These are phyloP conservation scores for Polymixis flavicincta DNA, from an alignment of 2,888 invertebrate genomes.

Conservation along the genomic window DNA sequence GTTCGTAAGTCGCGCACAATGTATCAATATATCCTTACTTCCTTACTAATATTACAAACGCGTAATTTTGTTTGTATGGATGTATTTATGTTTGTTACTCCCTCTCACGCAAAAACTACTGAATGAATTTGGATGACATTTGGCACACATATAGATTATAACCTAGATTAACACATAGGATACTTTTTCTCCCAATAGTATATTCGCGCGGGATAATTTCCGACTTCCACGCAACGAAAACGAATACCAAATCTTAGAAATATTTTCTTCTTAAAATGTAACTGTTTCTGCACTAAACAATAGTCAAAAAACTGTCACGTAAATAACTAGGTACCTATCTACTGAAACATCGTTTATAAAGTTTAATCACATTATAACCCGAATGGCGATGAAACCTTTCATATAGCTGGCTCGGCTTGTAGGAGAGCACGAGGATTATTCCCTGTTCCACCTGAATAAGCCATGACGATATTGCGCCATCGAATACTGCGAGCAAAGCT, in stretches of 20 bases:
- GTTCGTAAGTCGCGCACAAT: too few relatives aligned
- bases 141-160: too few relatives aligned
- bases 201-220: too few relatives aligned
- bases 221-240: neutral
- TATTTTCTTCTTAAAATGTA: neutral
- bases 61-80: too few relatives aligned
- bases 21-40: too few relatives aligned
- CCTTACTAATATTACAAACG: too few relatives aligned
- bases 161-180: too few relatives aligned
- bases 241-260: neutral
- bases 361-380: conserved; percentile 30
- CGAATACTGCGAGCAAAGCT: conserved; percentile 38
- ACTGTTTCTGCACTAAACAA: neutral
- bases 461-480: conserved; percentile 53
- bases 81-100: too few relatives aligned
- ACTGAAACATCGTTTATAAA: conserved; percentile 13
- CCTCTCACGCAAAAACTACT: too few relatives aligned
- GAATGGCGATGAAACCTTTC: conserved; percentile 42
- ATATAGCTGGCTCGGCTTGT: conserved; percentile 30
- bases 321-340: neutral
- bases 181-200: too few relatives aligned
- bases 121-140: too few relatives aligned
- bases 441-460: conserved; percentile 53
- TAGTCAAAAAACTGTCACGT: neutral
- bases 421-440: conserved; percentile 47